phyloP scores from a whole-genome alignment of 2,113 vertebrate species.

The human region DNA sequence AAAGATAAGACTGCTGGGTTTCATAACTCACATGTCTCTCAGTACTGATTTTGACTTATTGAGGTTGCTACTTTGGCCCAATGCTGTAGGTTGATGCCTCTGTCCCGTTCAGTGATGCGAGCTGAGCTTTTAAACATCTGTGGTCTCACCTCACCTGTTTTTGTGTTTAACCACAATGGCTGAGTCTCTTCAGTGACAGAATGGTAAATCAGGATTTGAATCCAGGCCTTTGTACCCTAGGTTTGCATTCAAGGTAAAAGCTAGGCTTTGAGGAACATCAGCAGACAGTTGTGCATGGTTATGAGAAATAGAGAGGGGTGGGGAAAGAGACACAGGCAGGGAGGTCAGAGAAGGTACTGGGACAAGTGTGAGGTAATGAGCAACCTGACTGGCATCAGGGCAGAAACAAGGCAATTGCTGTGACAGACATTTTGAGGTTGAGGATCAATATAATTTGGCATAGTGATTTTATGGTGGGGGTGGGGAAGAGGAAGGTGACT shows the following conservation, averaged over 20 bases:
- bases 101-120: background rate
- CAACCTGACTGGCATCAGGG: background rate
- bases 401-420: background rate
- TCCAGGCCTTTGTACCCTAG: background rate
- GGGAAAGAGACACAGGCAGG: background rate
- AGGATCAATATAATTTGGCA: background rate
- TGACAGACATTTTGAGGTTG: background rate
- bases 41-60: background rate
- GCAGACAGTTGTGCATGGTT: background rate
- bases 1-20: background rate
- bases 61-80: fast-evolving
- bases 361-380: background rate
- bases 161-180: background rate
- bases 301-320: background rate
- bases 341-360: background rate
- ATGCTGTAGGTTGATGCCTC: background rate
- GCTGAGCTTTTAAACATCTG: background rate
- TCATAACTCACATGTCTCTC: background rate
- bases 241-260: background rate
- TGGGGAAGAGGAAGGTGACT: background rate
- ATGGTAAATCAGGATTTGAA: background rate
- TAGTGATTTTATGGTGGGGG: background rate
- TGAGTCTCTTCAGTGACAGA: background rate
- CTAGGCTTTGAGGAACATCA: background rate
- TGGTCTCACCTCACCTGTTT: background rate